Base-by-base conservation (phyloP, 1,140 invertebrate species). In the Panulirus ornatus region DNA sequence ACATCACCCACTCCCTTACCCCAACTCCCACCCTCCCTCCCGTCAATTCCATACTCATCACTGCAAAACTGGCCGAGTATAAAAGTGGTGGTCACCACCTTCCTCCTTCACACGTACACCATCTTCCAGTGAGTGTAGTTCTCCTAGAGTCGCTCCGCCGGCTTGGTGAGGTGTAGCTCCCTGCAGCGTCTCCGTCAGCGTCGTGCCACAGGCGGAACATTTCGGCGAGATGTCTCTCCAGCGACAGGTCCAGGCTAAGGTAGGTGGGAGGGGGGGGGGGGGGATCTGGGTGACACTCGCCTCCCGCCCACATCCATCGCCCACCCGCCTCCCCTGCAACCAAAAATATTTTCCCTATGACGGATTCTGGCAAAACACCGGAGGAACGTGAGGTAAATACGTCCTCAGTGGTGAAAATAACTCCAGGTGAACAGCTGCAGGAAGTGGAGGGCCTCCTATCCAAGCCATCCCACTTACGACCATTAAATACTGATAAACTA, bases 31-130 rank as follows among this genome's bases (percentile, higher is more conserved):
- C 22, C 8, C 30, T 70, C 70, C 34, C 70, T 76, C 51, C 79
- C 87, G 87, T 73, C 87, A 89, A 89, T 89, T 89, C 87, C 87
- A 89, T 89, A 89, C 79, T 89, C 87, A 83, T 89, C 87, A 89
- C 87, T 83, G 87, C 71, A 83, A 89, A 89, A 89, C 87, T 89
- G 78, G 87, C 79, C 42, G 79, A 54, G 79, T 89, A 89, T 89
- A 89, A 89, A 89, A 89, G 87, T 89, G 87, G 87, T 44, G 42
- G 87, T 89, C 42, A 89, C 87, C 87, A 75, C 44, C n/a, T 40
- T 84, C 42, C 30, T 38, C 79, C 81, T 42, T 66, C 87, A 89
- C 87, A 89, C 87, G 87, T 89, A 58, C 87, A 89, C 87, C 78
- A 89, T 89, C 87, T 75, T 89, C 87, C 87, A 89, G 87, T 83